Evolutionary conservation across 2,888 invertebrate genomes (phyloP), one percentile per base, ranked within the genome.

Genomic region (Alsophila aescularia): DNA sequence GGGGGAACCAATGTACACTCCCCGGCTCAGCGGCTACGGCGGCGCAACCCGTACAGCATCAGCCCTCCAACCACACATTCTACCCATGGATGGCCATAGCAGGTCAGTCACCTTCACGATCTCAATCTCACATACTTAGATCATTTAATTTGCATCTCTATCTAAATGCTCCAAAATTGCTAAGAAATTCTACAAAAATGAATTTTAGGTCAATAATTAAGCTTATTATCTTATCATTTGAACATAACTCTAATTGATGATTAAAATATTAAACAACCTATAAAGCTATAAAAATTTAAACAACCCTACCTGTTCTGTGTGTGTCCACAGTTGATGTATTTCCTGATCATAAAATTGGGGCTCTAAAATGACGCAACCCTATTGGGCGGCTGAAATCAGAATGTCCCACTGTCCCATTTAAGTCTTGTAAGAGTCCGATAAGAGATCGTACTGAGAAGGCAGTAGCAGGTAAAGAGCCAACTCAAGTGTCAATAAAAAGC

Each of bases 51-150:
- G 95, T 97, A 70, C 97, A 97, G 90, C 97, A 97, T 92, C 96
- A 96, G 92, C 94, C 96, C 88, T 95, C 94, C 92, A 96, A 95
- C 91, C 97, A 98, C 94, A 97, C 97, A 83, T 98, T 98, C 93
- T 98, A 98, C 93, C 98, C 98, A 75, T 98, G 98, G 98, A 98
- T 98, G 98, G 98, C 98, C 92, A 98, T 98, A 94, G 98, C 98
- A 98, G 98, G 98, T 98, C 91, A 95, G 96, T 93, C 29, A 52
- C 39, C 36, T 56, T 40, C 39, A 42, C n/a, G 27, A 37, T 37
- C 13, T 47, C 31, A 18, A 53, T 16, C 21, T 44, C 18, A 14
- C 15, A 47, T 37, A 48, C 29, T 52, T 41, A 37, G 29, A 55
- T 55, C 41, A 54, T 60, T 49, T 58, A 48, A 52, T 48, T 50